phyloP scores from a whole-genome alignment of 1,140 invertebrate genomes.

The Adelges cooleyi region DNA sequence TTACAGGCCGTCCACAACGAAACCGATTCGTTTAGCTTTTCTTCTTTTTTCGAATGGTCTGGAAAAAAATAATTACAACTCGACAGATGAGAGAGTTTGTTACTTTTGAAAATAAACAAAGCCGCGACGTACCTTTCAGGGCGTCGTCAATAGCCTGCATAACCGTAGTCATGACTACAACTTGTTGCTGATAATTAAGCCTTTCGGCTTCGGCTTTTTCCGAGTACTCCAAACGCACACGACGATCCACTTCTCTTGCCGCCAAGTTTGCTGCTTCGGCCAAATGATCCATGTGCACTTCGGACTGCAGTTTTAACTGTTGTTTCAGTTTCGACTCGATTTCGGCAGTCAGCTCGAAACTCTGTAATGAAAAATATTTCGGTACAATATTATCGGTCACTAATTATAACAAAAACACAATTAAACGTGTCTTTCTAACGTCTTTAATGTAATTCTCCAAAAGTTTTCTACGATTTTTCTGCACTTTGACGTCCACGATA shows the following conservation, averaged over 20 bases:
- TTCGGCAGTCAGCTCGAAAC: slow-evolving; percentile 48
- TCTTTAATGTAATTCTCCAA: slow-evolving; percentile 46
- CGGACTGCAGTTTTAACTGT: slow-evolving; percentile 65
- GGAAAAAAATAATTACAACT: slow-evolving; percentile 23
- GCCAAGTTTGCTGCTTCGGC: slow-evolving; percentile 58
- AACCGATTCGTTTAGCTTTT: slow-evolving; percentile 19
- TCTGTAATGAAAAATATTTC: slow-evolving; percentile 40
- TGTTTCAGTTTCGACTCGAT: slow-evolving; percentile 61
- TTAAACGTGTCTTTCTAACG: slow-evolving; percentile 34
- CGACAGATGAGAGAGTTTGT: no score
- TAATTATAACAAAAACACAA: background rate
- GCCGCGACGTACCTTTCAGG: slow-evolving; percentile 60
- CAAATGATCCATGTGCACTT: slow-evolving; percentile 72
- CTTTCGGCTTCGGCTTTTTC: slow-evolving; percentile 58
- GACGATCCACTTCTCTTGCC: slow-evolving; percentile 53
- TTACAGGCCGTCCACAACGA: slow-evolving; percentile 85
- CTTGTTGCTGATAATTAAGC: slow-evolving; percentile 58
- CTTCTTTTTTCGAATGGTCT: slow-evolving; percentile 3
- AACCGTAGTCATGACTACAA: slow-evolving; percentile 68
- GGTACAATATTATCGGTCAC: background rate
- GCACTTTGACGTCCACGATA: slow-evolving; percentile 43
- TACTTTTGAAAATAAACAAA: no score
- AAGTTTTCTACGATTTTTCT: slow-evolving; percentile 44
- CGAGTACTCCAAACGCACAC: slow-evolving; percentile 51
- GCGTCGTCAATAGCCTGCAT: slow-evolving; percentile 78